Evolutionary conservation across 92 coral and sea anemone species (phyloP), one percentile per base, ranked within the genome.

Genomic region (Anthopleura xanthogrammica): DNA sequence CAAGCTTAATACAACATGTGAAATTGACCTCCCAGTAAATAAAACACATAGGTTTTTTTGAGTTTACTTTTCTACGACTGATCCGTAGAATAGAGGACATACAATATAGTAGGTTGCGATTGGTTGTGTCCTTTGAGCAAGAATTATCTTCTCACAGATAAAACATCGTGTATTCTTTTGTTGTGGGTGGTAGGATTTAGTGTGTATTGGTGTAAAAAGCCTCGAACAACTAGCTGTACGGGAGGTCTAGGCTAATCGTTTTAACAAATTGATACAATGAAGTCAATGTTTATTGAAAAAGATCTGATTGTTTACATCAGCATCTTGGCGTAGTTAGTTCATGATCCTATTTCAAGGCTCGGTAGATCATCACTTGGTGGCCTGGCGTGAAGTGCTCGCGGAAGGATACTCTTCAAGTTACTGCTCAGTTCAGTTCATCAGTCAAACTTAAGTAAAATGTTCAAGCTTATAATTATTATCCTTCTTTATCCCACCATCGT

Each of bases 231-330:
- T 46, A 19, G 7, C 84, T 11, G 13, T 54, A 68, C 77, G 84
- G 84, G 84, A 81, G 84, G 84, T 81, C 84, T 68, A 10, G 36
- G 72, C 24, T 12, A 29, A 40, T n/a, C 74, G 74, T 36, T 66
- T 81, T 81, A 81, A 60, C 83, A 29, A 81, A 81, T 23, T 66
- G 54, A 50, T n/a, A 81, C 84, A 81, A 81, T 68, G 74, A 70
- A 41, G 13, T 20, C 48, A 58, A 58, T 79, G 82, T 79, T 42
- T 16, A n/a, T 70, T 23, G 74, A 68, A 68, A 68, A 36, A 68
- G 41, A 68, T 68, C 42, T 36, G 74, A 68, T 68, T 68, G 74
- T 68, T 68, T 24, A 68, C 74, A 29, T 12, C 36, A 9, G 3
- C 11, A 54, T 19, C 17, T 29, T 68, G 36, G 74, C 16, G 50